Conservation (phyloP, 2,888 invertebrate genomes). For the Bembecia ichneumoniformis region DNA sequence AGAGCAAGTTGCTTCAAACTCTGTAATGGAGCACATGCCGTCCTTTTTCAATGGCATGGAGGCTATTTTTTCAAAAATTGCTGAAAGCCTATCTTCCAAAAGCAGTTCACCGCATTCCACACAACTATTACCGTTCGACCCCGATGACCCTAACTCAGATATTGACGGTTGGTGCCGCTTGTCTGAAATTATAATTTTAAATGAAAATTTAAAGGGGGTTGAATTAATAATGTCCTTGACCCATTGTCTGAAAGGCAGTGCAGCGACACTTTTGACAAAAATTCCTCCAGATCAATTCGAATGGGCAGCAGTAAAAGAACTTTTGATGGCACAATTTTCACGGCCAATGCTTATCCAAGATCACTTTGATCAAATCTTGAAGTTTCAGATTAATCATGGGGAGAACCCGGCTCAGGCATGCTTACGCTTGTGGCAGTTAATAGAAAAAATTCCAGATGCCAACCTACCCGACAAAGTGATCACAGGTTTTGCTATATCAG, state of each 20-base stretch:
- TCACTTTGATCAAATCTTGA: constrained; percentile 14
- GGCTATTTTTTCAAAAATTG: too few relatives aligned
- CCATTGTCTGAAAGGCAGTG: constrained; percentile 14
- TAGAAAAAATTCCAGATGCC: constrained; percentile 9
- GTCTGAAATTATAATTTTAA: constrained; percentile 9
- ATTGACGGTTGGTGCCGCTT: constrained; percentile 17
- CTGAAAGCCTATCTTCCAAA: too few relatives aligned
- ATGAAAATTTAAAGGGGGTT: constrained; percentile 11
- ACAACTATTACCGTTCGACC: constrained; percentile 13
- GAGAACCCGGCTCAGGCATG: constrained; percentile 11
- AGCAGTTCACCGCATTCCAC: too few relatives aligned
- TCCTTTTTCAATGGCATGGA: too few relatives aligned
- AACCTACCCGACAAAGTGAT: constrained; percentile 9
- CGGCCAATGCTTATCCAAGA: constrained; percentile 13
- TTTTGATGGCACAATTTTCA: constrained; percentile 12
- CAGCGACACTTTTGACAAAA: constrained; percentile 13
- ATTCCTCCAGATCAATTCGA: constrained; percentile 8
- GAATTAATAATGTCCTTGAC: constrained; percentile 16
- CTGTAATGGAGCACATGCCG: too few relatives aligned
- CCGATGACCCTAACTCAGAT: constrained; percentile 13
- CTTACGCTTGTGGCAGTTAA: constrained; percentile 10
- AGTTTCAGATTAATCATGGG: constrained; percentile 10
- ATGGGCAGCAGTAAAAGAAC: constrained; percentile 12
- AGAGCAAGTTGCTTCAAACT: too few relatives aligned
- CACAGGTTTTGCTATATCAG: constrained; percentile 11